phyloP scores from a whole-genome alignment of 1,140 invertebrate genomes.

The Euwallacea similis region DNA sequence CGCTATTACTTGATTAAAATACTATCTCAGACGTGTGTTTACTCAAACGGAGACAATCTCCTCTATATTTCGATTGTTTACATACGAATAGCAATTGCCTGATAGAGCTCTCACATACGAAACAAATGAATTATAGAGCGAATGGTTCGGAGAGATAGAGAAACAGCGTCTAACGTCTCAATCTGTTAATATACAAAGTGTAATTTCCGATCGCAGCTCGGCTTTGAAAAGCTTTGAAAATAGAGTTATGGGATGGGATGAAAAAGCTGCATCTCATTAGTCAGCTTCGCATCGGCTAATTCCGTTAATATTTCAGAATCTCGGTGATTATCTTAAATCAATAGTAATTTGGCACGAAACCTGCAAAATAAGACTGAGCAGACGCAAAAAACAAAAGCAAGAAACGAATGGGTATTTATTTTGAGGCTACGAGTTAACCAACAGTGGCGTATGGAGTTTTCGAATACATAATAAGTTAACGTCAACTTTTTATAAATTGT shows the following conservation, averaged over 20 bases:
- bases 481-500: too few species aligned
- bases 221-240: background rate
- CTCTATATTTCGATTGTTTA: conserved; percentile 30
- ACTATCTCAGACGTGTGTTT: conserved; percentile 8
- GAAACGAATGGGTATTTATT: conserved; percentile 36
- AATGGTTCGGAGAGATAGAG: conserved; percentile 4
- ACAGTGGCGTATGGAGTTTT: conserved; percentile 7
- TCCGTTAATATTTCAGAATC: conserved; percentile 38
- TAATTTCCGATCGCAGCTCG: conserved; percentile 5
- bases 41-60: conserved; percentile 21
- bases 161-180: background rate
- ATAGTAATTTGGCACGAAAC: conserved; percentile 39
- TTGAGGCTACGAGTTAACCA: background rate
- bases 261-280: conserved; percentile 39
- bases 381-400: conserved; percentile 33
- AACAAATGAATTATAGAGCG: conserved; percentile 5
- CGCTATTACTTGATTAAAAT: background rate
- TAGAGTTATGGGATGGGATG: conserved; percentile 22
- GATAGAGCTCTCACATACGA: conserved; percentile 13
- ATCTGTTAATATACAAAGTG: conserved; percentile 9
- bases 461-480: too few species aligned
- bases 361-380: conserved; percentile 28
- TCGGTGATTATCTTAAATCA: conserved; percentile 39
- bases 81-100: conserved; percentile 29
- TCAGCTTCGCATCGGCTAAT: conserved; percentile 20